These are phyloP conservation scores for Zaprionus tsacasi DNA, from an alignment of 1,140 invertebrate species.

Conservation along the genomic window DNA sequence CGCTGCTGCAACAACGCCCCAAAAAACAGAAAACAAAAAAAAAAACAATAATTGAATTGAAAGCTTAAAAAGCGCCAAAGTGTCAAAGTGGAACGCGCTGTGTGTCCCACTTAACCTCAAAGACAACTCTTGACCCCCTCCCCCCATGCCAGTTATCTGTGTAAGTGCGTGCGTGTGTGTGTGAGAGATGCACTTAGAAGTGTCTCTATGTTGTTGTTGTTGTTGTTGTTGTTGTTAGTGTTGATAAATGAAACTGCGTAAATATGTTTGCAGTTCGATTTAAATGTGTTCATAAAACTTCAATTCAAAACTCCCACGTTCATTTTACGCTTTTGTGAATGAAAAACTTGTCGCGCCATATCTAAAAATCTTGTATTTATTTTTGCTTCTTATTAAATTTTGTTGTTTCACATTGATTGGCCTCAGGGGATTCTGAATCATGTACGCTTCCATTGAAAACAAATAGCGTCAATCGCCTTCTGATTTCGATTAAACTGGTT, in stretches of 20 bases:
- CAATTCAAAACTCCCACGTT: conserved; percentile 64
- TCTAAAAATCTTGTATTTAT: conserved; percentile 20
- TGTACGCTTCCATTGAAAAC: conserved; percentile 43
- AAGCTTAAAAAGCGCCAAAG: conserved; percentile 49
- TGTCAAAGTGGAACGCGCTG: conserved; percentile 70
- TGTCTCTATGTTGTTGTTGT: neutral
- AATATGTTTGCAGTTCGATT: conserved; percentile 57
- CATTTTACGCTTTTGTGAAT: conserved; percentile 63
- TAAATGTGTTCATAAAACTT: conserved; percentile 38
- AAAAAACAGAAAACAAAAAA: conserved; percentile 23
- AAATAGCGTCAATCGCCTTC: conserved; percentile 4
- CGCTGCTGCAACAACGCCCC: conserved; percentile 34
- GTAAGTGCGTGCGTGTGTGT: conserved; percentile 8
- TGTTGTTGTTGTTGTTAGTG: neutral
- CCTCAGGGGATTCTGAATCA: neutral
- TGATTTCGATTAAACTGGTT: conserved; percentile 39
- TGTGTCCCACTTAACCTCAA: conserved; percentile 72
- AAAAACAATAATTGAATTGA: conserved; percentile 15
- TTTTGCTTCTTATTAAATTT: conserved; percentile 20
- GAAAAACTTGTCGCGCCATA: conserved; percentile 73
- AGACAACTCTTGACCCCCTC: neutral
- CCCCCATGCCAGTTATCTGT: neutral
- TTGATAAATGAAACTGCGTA: conserved; percentile 51
- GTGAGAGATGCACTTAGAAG: conserved; percentile 13
- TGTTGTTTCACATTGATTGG: conserved; percentile 42